phyloP scores from a whole-genome alignment of 2,888 invertebrate genomes.

The Agrotis exclamationis region DNA sequence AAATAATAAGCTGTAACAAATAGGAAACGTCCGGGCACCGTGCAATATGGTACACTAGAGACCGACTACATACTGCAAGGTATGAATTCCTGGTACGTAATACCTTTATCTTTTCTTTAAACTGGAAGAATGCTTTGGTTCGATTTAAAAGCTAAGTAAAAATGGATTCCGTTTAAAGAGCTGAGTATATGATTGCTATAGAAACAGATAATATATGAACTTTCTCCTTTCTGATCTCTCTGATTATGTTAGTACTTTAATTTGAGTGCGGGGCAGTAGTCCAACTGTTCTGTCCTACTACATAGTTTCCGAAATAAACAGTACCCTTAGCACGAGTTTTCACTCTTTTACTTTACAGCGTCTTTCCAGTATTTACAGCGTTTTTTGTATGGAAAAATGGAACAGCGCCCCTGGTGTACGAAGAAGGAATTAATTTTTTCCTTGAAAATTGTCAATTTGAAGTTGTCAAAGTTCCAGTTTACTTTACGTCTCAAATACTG shows the following conservation, averaged over 20 bases:
- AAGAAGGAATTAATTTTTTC: no score
- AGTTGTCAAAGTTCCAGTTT: no score
- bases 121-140: conserved; percentile 17
- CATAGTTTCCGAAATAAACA: no score
- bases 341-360: no score
- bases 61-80: conserved; percentile 37
- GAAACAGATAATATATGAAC: background rate
- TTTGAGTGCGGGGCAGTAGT: no score
- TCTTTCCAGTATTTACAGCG: no score
- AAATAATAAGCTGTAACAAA: conserved; percentile 74
- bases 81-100: conserved; percentile 50
- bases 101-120: conserved; percentile 46
- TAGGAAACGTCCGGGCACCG: conserved; percentile 62
- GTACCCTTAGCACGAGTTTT: no score
- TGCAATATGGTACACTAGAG: conserved; percentile 63
- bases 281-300: no score
- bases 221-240: background rate
- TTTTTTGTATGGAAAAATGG: no score
- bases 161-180: background rate
- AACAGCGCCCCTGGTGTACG: no score
- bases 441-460: no score
- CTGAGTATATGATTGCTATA: background rate
- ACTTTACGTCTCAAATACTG: no score
- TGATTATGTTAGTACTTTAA: background rate
- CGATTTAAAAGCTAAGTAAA: conserved; percentile 18